A percentile compares a stretch with the other conserved stretches of the same genome.
Conservation (phyloP, 2,888 invertebrate genomes). For the Choreutis nemorana region DNA sequence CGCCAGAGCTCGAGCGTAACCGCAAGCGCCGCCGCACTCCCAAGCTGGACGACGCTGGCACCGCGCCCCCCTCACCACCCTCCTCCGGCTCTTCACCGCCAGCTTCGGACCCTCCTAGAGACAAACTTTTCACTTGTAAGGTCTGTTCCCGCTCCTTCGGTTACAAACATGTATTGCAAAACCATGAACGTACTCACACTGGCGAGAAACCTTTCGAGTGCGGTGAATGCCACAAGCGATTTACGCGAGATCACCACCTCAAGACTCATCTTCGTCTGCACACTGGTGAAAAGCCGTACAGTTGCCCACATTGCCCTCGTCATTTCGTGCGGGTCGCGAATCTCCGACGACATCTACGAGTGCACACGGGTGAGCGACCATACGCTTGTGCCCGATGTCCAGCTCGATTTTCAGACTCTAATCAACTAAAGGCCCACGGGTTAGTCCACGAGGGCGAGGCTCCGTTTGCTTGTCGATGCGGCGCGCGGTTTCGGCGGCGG, state of each 20-base stretch:
- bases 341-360: constrained; percentile 84
- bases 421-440: constrained; percentile 89
- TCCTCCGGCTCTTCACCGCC: constrained; percentile 62
- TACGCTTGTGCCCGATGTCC: constrained; percentile 88
- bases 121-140: constrained; percentile 89
- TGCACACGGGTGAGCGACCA: constrained; percentile 91
- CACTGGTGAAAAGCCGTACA: constrained; percentile 93
- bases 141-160: constrained; percentile 89
- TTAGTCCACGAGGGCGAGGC: constrained; percentile 91
- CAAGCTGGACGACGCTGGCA: constrained; percentile 46
- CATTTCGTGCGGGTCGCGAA: constrained; percentile 95
- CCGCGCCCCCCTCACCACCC: constrained; percentile 40
- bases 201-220: constrained; percentile 96
- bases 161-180: constrained; percentile 93
- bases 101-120: constrained; percentile 65
- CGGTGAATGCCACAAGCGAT: constrained; percentile 89
- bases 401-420: constrained; percentile 89
- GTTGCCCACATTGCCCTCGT: constrained; percentile 89
- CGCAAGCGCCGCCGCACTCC: constrained; percentile 56
- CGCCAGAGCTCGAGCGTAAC: constrained; percentile 47
- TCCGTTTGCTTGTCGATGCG: constrained; percentile 86
- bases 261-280: constrained; percentile 93
- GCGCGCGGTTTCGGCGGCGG: constrained; percentile 81
- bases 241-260: constrained; percentile 91
- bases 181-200: constrained; percentile 93